These are phyloP conservation scores for Tachysurus vachellii DNA, from an alignment of 2,113 vertebrate genomes.

Conservation along the genomic window DNA sequence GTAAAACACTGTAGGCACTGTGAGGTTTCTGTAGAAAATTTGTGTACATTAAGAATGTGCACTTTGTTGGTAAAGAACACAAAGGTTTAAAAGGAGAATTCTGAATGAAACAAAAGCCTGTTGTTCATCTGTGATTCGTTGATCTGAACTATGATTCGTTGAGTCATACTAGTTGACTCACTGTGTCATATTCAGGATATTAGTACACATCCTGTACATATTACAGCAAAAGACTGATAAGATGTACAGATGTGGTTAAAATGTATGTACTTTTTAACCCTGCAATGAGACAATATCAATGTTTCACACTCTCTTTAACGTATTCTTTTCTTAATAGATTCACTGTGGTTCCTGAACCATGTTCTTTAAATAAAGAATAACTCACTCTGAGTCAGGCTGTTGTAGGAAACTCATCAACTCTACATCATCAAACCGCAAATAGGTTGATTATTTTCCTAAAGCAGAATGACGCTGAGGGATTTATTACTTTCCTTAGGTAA, in stretches of 20 bases:
- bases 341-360: not conserved
- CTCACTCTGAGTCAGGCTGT: not conserved
- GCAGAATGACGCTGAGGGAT: not conserved
- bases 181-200: not conserved
- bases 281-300: not conserved
- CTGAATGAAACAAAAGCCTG: too few relatives aligned
- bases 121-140: not conserved
- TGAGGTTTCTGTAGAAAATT: not conserved
- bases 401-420: not conserved
- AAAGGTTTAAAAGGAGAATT: not conserved
- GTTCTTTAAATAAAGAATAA: not conserved
- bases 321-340: not conserved
- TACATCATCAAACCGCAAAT: not conserved
- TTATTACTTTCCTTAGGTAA: too few relatives aligned
- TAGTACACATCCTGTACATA: not conserved
- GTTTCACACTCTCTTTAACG: not conserved
- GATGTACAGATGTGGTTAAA: not conserved
- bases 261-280: not conserved
- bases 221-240: not conserved
- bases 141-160: too few relatives aligned
- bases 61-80: not conserved
- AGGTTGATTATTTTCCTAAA: not conserved
- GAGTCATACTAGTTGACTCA: not conserved
- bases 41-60: not conserved
- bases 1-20: not conserved